phyloP scores from a whole-genome alignment of 2,888 invertebrate species.

The Philopedon plagiatum region DNA sequence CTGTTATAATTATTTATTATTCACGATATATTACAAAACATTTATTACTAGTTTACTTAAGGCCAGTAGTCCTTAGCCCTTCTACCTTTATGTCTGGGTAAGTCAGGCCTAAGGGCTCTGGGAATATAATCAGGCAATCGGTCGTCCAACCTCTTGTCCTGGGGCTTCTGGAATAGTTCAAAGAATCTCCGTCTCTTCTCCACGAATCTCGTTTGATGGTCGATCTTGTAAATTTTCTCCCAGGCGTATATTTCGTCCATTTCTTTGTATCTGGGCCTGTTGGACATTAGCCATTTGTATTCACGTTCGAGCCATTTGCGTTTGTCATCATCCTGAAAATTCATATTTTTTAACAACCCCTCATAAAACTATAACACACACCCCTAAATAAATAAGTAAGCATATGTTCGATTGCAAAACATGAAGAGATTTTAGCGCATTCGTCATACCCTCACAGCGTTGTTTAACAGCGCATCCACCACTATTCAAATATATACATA shows the following conservation, averaged over 20 bases:
- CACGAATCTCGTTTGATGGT: conserved; percentile 77
- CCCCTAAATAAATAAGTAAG: too few relatives aligned
- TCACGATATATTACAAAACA: background rate
- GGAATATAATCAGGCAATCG: conserved; percentile 81
- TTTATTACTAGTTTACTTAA: conserved; percentile 48
- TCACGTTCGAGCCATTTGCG: conserved; percentile 79
- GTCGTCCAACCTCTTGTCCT: conserved; percentile 77
- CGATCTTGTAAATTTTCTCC: conserved; percentile 87
- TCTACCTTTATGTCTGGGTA: conserved; percentile 75
- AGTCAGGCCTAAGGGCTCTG: conserved; percentile 74
- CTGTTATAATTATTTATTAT: too few relatives aligned
- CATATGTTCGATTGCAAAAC: too few relatives aligned
- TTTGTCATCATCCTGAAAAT: conserved; percentile 72
- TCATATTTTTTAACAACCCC: background rate
- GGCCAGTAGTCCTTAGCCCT: conserved; percentile 81
- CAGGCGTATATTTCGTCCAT: conserved; percentile 83
- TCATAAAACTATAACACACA: background rate
- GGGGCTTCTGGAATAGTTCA: conserved; percentile 77
- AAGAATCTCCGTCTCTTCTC: conserved; percentile 81
- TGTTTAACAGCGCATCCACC: too few relatives aligned
- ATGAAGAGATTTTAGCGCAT: too few relatives aligned
- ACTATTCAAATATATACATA: too few relatives aligned
- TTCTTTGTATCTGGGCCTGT: conserved; percentile 76
- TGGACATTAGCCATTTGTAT: conserved; percentile 80
- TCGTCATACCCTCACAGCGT: too few relatives aligned